Conservation (phyloP, 2,888 invertebrate species). For the Epicampocera succincta region DNA sequence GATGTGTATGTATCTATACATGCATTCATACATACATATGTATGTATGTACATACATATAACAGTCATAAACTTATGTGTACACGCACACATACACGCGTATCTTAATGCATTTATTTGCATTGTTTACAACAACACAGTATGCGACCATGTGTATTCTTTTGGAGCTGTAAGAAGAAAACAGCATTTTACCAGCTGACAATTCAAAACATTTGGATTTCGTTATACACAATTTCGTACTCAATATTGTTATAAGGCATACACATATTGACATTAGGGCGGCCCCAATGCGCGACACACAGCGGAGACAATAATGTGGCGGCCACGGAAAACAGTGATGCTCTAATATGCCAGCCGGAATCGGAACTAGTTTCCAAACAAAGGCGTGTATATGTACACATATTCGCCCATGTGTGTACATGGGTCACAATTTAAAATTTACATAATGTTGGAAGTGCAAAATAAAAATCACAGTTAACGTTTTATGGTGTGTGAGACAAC, state of each 20-base stretch:
- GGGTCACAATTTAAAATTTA: too few species aligned
- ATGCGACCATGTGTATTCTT: slow-evolving; percentile 56
- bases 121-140: slow-evolving; percentile 21
- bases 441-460: too few species aligned
- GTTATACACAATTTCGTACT: slow-evolving; percentile 52
- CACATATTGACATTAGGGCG: background rate
- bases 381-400: too few species aligned
- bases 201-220: slow-evolving; percentile 69
- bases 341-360: too few species aligned
- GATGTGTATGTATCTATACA: slow-evolving; percentile 1
- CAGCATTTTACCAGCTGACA: slow-evolving; percentile 67
- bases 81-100: background rate
- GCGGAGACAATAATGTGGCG: too few species aligned
- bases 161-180: slow-evolving; percentile 33
- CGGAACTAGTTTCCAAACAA: too few species aligned
- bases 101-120: background rate
- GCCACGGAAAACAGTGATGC: too few species aligned
- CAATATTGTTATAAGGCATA: slow-evolving; percentile 5
- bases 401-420: too few species aligned
- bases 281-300: too few species aligned
- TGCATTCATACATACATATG: background rate
- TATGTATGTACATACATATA: background rate
- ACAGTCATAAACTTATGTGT: too few species aligned
- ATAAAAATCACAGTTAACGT: too few species aligned
- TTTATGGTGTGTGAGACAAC: too few species aligned